Base-by-base conservation (phyloP, 2,113 vertebrate genomes). In the Halcyon malimbica region DNA sequence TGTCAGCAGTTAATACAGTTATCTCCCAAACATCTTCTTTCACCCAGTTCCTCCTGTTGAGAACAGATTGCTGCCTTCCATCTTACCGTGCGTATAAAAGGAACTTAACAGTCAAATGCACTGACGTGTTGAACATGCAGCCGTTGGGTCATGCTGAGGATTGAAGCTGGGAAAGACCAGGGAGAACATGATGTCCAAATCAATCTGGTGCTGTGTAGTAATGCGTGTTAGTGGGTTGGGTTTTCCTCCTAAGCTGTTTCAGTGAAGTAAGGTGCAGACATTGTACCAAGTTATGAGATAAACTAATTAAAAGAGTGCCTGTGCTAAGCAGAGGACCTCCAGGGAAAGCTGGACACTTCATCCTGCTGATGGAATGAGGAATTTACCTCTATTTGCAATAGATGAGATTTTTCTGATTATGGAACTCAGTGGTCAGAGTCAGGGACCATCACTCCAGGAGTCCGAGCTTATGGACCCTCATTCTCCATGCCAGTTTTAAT, bases 61-160 rank as follows among this genome's bases (percentile, higher is more conserved):
- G 67, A 68, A 31, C 5, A 60, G 39, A 23, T 33, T 62, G 31
- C 42, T 54, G 24, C 51, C 13, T 69, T 18, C 35, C 25, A 19
- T 1, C 0, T 37, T 5, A 2, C 39, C 18, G 3, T 15, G 6
- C 14, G 1, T 59, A 46, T 62, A n/a, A 60, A 29, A n/a, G n/a
- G 48, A 57, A 9, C 19, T 6, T 16, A 37, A 21, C 31, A 31
- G 3, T 54, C 24, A 42, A 17, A 60, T n/a, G 67, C 26, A 9
- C 6, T 20, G 37, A 9, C 63, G 8, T 24, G 37, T 59, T 54
- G n/a, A 65, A 54, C 23, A 5, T 42, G 8, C n/a, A 79, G 29
- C 65, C 25, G 1, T 54, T 74, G 42, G 31, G 26, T 70, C 51
- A 24, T 9, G 5, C 16, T 12, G 35, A 80, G 37, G 10, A 9